Evolutionary conservation across 2,888 invertebrate species (phyloP), one percentile per base, ranked within the genome.

Genomic region (Lacanobia oleracea): DNA sequence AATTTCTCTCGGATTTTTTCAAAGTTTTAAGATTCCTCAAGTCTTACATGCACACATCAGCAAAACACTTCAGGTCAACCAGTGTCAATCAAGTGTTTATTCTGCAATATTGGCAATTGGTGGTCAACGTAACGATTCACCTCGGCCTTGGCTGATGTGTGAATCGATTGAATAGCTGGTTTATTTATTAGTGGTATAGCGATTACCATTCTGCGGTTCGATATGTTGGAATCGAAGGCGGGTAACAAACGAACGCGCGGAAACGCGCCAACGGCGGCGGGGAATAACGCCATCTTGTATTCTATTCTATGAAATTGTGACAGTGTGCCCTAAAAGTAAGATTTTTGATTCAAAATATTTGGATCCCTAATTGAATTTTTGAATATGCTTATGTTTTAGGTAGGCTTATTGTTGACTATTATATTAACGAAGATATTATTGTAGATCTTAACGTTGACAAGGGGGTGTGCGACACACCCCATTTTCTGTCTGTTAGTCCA

Each of bases 101-200:
- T 50, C 21, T 62, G 53, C 45, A 60, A 51, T 62, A 57, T 71
- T 67, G 64, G 50, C 73, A 77, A 74, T 82, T 68, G 74, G 50
- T 67, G 51, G 54, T 48, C 59, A 77, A 59, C 72, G 79, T 73
- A 62, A 63, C 77, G 37, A 9, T 23, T 69, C 82, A 62, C 67
- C 72, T 77, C 82, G 78, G 45, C 79, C 82, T 64, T 70, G 27
- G 64, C 8, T 7, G 33, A 37, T 56, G 63, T 81, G 82, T 51
- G 67, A 77, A 72, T 79, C 84, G 82, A 77, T 79, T 72, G 27
- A 72, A 48, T 40, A n/a, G 27, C 62, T 62, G 33, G 16, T 54
- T 72, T 66, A 68, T 72, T 63, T 68, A 63, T 71, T 77, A 57
- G 18, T 59, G 12, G 33, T n/a, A 43, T 45, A 40, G 37, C 43